Percentiles rank a stretch among this genome's conserved stretches.
phyloP scores from a whole-genome alignment of 2,113 vertebrate species.

The Rattus rattus region DNA sequence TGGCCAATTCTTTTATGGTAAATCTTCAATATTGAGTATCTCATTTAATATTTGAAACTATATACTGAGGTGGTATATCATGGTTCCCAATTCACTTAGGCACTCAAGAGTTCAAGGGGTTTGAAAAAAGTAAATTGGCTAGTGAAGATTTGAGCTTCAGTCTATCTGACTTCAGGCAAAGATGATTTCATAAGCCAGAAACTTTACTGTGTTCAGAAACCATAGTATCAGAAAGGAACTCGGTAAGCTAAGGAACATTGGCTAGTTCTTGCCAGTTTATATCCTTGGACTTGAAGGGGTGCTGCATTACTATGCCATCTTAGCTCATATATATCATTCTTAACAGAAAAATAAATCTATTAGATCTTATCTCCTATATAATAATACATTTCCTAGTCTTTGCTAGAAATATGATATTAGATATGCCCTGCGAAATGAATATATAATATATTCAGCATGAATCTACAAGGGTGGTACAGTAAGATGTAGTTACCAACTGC shows the following conservation, averaged over 20 bases:
- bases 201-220: background rate
- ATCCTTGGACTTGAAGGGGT: background rate
- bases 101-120: background rate
- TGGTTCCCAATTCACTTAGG: background rate
- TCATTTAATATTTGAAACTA: background rate
- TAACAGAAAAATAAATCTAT: background rate
- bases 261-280: background rate
- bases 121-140: background rate
- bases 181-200: background rate
- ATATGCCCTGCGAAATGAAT: background rate
- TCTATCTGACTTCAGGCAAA: background rate
- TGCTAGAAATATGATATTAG: background rate
- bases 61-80: background rate
- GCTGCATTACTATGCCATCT: background rate
- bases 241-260: background rate
- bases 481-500: background rate
- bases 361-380: background rate
- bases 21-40: background rate
- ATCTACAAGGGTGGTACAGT: background rate
- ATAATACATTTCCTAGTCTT: background rate
- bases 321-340: background rate
- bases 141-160: background rate
- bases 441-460: background rate
- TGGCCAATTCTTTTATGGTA: background rate
- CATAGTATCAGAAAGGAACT: background rate